These are phyloP conservation scores for Phyllotreta cruciferae DNA, from an alignment of 2,888 invertebrate genomes.

Conservation along the genomic window DNA sequence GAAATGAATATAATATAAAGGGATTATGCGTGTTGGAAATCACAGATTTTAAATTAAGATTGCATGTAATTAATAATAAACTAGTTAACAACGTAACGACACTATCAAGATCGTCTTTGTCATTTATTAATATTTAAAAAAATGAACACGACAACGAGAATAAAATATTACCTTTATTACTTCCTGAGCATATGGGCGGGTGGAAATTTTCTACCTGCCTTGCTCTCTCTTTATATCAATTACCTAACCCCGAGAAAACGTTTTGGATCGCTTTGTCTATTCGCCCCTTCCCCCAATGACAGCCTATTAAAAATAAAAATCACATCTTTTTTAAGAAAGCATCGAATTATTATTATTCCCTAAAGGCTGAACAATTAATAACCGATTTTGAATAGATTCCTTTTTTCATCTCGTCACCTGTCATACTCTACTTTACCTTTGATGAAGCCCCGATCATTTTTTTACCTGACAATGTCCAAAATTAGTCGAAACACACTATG, in stretches of 20 bases:
- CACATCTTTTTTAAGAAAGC: slow-evolving; percentile 25
- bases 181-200: slow-evolving; percentile 57
- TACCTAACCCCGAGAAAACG: slow-evolving; percentile 38
- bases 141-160: slow-evolving; percentile 56
- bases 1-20: slow-evolving; percentile 32
- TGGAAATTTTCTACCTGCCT: slow-evolving; percentile 53
- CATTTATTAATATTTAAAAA: slow-evolving; percentile 60
- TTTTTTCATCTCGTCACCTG: slow-evolving; percentile 16
- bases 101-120: slow-evolving; percentile 59
- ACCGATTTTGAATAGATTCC: slow-evolving; percentile 19
- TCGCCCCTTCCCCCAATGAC: slow-evolving; percentile 18
- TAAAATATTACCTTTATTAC: slow-evolving; percentile 55
- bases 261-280: slow-evolving; percentile 31
- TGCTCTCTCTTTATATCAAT: slow-evolving; percentile 25
- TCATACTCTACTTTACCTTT: slow-evolving; percentile 12
- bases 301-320: slow-evolving; percentile 25
- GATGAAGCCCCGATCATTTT: slow-evolving; percentile 2
- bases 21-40: slow-evolving; percentile 53
- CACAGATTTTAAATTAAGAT: slow-evolving; percentile 60
- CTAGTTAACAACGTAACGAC: slow-evolving; percentile 59
- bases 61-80: slow-evolving; percentile 58
- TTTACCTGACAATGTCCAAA: slow-evolving; percentile 9
- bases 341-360: slow-evolving; percentile 6
- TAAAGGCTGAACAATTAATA: slow-evolving; percentile 22
- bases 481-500: background rate